These are phyloP conservation scores for Indri indri DNA, from an alignment of 2,113 vertebrate genomes.

Conservation along the genomic window DNA sequence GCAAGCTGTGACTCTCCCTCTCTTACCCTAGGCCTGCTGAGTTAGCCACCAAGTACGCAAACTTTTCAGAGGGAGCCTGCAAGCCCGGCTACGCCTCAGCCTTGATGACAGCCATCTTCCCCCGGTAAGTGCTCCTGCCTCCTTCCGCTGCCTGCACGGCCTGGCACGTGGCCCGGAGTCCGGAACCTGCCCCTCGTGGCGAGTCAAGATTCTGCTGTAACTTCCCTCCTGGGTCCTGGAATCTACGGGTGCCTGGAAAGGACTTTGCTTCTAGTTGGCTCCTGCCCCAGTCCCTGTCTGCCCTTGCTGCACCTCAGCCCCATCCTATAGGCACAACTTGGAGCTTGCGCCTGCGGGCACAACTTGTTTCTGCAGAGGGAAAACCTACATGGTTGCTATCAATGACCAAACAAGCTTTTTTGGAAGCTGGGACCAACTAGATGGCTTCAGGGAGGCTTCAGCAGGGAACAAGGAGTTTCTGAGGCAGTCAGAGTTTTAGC, in stretches of 20 bases:
- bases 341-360: background rate
- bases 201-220: background rate
- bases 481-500: background rate
- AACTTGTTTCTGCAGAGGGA: background rate
- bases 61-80: slow-evolving; percentile 94
- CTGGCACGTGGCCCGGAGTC: rapidly evolving
- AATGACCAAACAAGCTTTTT: background rate
- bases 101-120: slow-evolving; percentile 96
- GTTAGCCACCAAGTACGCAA: slow-evolving; percentile 92
- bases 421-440: background rate
- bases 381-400: background rate
- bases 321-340: background rate
- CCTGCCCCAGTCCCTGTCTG: background rate
- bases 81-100: slow-evolving; percentile 95
- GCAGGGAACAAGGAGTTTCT: background rate
- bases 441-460: background rate
- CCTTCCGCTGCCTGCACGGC: background rate
- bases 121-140: slow-evolving; percentile 89
- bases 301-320: background rate
- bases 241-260: background rate
- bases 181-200: background rate
- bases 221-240: background rate
- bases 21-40: slow-evolving; percentile 88
- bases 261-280: background rate
- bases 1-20: slow-evolving; percentile 71